A percentile compares a stretch with the other conserved stretches of the same genome.
Evolutionary conservation across 2,113 vertebrate species (phyloP).

Genomic region (Xenopus laevis): DNA sequence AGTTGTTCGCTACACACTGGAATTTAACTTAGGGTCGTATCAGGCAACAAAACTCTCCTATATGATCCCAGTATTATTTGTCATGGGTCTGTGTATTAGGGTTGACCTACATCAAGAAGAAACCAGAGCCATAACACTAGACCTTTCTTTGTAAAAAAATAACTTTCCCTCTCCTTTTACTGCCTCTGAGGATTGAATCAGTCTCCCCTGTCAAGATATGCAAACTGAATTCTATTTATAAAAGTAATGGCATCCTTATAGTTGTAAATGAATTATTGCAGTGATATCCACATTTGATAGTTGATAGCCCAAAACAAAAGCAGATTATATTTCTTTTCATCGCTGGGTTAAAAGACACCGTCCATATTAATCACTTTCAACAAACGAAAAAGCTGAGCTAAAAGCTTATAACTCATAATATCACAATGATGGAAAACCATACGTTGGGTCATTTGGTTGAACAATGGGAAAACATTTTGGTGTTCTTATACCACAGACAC

Average conservation of each 20-base stretch:
- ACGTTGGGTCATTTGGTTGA: too few relatives aligned
- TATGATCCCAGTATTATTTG: too few relatives aligned
- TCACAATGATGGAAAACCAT: too few relatives aligned
- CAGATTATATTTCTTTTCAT: slow-evolving; percentile 12
- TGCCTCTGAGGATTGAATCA: slow-evolving; percentile 8
- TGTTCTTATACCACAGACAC: too few relatives aligned
- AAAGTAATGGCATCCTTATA: background rate
- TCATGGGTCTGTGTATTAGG: too few relatives aligned
- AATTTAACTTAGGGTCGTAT: too few relatives aligned
- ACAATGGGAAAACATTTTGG: too few relatives aligned
- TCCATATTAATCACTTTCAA: slow-evolving; percentile 28
- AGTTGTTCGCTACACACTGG: too few relatives aligned
- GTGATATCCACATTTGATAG: slow-evolving; percentile 10
- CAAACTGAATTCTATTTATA: background rate
- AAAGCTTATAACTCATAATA: background rate
- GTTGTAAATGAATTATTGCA: slow-evolving; percentile 14
- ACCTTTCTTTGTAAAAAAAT: too few relatives aligned
- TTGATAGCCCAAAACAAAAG: slow-evolving; percentile 5
- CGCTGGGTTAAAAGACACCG: slow-evolving; percentile 11
- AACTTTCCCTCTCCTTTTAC: slow-evolving; percentile 26
- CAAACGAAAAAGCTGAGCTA: background rate
- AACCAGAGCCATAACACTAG: too few relatives aligned
- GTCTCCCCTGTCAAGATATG: slow-evolving; percentile 3
- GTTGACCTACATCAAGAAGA: too few relatives aligned
- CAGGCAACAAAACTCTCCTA: too few relatives aligned